Evolutionary conservation across 2,113 vertebrate species (phyloP).

Genomic region (Garra rufa): DNA sequence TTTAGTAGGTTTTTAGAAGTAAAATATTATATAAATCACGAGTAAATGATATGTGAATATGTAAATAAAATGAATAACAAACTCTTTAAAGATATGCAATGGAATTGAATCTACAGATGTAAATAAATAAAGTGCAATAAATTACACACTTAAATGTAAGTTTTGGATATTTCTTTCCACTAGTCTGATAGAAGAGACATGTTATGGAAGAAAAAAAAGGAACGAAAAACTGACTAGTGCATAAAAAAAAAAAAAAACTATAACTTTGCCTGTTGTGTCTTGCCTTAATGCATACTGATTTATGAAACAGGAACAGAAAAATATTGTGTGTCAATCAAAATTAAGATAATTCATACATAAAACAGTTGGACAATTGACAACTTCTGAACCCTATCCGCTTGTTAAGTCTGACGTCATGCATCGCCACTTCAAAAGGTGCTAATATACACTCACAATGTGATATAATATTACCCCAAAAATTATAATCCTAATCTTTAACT

Average conservation of each 20-base stretch:
- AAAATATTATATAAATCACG: not conserved
- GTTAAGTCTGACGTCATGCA: no score
- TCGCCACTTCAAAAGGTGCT: no score
- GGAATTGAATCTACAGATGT: not conserved
- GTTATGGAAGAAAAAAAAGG: not conserved
- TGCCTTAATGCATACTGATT: no score
- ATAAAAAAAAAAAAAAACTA: not conserved
- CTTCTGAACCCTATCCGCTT: no score
- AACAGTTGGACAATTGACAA: not conserved
- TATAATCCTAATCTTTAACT: no score
- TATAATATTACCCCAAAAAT: no score
- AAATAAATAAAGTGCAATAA: not conserved
- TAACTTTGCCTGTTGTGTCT: not conserved
- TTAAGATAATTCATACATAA: no score
- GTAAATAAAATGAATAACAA: not conserved
- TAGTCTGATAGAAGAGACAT: no score
- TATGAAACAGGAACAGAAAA: no score
- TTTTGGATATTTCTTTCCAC: not conserved
- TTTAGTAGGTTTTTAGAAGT: not conserved
- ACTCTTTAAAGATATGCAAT: not conserved
- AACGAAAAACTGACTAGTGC: not conserved
- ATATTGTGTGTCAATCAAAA: no score
- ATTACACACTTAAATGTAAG: not conserved
- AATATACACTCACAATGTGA: no score
- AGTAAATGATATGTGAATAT: not conserved